phyloP scores from a whole-genome alignment of 2,888 invertebrate species.

The Branchipolynoe longqiensis region DNA sequence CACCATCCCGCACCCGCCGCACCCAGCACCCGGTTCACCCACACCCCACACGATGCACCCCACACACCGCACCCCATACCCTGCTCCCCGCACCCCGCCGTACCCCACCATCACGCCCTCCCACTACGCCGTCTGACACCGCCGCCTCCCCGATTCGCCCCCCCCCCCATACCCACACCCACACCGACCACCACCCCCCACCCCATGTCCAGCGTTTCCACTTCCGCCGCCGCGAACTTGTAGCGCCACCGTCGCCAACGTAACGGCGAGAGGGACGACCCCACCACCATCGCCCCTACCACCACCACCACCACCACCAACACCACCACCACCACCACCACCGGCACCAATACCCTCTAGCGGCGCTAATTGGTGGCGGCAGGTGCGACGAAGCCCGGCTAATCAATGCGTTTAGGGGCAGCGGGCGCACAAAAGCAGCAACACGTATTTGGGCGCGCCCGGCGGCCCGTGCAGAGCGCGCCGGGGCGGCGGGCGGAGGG shows the following conservation, averaged over 20 bases:
- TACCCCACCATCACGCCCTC: no score
- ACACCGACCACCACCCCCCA: background rate
- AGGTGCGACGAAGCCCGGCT: conserved; percentile 17
- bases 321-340: no score
- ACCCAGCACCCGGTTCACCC: no score
- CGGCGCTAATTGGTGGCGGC: conserved; percentile 38
- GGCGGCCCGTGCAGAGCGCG: background rate
- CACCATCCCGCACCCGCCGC: no score
- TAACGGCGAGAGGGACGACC: background rate
- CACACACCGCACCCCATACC: no score
- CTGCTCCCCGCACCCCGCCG: no score
- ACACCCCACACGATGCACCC: no score
- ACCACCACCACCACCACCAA: no score
- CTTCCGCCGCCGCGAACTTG: conserved; percentile 35
- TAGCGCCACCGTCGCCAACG: conserved; percentile 35
- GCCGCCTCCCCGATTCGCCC: no score
- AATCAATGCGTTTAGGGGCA: conserved; percentile 13
- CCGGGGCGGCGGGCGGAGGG: background rate
- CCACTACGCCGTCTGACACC: no score
- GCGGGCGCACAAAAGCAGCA: background rate
- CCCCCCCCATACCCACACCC: no score
- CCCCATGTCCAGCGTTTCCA: background rate
- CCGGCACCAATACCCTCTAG: no score
- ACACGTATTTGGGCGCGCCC: conserved; percentile 12
- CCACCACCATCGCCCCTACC: background rate